Evolutionary conservation across 2,888 invertebrate species (phyloP).

Genomic region (Tetramorium bicarinatum): DNA sequence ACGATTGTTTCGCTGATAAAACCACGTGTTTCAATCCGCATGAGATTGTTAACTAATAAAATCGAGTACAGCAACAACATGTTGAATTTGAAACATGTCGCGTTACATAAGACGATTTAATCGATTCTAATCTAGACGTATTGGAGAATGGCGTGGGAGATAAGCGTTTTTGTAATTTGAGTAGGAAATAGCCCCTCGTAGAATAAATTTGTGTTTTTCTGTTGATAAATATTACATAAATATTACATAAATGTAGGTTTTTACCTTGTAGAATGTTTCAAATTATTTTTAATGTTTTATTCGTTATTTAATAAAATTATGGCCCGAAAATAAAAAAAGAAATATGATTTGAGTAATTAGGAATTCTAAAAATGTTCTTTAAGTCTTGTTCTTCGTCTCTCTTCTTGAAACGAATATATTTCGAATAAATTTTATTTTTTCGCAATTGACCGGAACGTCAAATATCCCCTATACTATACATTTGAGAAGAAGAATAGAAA

Average conservation of each 20-base stretch:
- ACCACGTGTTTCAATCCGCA: not conserved
- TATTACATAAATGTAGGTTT: not conserved
- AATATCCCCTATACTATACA: not conserved
- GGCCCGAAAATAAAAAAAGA: not conserved
- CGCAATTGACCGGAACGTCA: not conserved
- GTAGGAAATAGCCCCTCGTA: not conserved
- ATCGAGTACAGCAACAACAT: not conserved
- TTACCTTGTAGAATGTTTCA: not conserved
- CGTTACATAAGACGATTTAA: conserved; percentile 41
- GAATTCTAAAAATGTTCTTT: not conserved
- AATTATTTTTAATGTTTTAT: conserved; percentile 6
- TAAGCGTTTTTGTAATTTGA: conserved; percentile 11
- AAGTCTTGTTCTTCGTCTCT: not conserved
- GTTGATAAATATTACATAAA: not conserved
- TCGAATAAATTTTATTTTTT: conserved; percentile 9
- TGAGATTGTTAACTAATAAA: conserved; percentile 13
- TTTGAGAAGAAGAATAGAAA: not conserved
- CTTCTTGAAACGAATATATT: not conserved
- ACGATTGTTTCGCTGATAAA: conserved; percentile 10
- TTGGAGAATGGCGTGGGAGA: not conserved
- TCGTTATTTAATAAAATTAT: not conserved
- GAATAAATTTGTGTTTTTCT: not conserved
- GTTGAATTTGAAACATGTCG: conserved; percentile 24
- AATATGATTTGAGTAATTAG: not conserved
- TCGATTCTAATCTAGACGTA: conserved; percentile 29